A percentile compares a stretch with the other conserved stretches of the same genome.
Evolutionary conservation across 1,140 invertebrate species (phyloP).

Genomic region (Drosophila carrolli): DNA sequence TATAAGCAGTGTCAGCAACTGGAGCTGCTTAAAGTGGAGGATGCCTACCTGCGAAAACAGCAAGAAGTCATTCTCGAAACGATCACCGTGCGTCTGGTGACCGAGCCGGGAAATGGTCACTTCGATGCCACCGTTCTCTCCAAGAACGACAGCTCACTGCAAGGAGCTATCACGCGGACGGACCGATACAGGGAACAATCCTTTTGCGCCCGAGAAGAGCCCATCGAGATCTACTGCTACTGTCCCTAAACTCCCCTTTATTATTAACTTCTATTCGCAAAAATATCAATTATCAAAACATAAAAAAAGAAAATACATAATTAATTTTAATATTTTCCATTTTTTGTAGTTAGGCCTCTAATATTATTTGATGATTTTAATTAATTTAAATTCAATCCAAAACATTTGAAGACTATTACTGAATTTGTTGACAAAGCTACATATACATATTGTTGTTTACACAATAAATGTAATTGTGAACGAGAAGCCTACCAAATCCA

Average conservation of each 20-base stretch:
- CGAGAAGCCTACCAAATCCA: neutral
- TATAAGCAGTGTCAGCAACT: conserved; percentile 12
- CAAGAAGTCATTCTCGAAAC: neutral
- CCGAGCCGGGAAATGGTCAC: conserved; percentile 7
- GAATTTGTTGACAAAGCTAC: neutral
- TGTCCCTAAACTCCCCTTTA: conserved; percentile 4
- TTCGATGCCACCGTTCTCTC: conserved; percentile 19
- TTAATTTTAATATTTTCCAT: no score
- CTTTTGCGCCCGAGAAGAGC: neutral
- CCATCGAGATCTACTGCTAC: conserved; percentile 24
- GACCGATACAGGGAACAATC: conserved; percentile 19
- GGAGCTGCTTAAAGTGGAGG: conserved; percentile 1
- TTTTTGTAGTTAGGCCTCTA: no score
- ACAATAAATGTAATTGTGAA: neutral
- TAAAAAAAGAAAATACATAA: neutral
- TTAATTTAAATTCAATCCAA: no score
- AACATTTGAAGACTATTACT: neutral
- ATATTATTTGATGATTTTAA: no score
- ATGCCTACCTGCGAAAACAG: conserved; percentile 11
- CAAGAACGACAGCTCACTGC: neutral
- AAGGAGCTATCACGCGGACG: conserved; percentile 13
- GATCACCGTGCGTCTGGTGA: conserved; percentile 19
- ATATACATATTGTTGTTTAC: neutral
- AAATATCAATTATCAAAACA: neutral
- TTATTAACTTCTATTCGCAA: neutral